phyloP scores from a whole-genome alignment of 2,888 invertebrate genomes.

The Troilus luridus region DNA sequence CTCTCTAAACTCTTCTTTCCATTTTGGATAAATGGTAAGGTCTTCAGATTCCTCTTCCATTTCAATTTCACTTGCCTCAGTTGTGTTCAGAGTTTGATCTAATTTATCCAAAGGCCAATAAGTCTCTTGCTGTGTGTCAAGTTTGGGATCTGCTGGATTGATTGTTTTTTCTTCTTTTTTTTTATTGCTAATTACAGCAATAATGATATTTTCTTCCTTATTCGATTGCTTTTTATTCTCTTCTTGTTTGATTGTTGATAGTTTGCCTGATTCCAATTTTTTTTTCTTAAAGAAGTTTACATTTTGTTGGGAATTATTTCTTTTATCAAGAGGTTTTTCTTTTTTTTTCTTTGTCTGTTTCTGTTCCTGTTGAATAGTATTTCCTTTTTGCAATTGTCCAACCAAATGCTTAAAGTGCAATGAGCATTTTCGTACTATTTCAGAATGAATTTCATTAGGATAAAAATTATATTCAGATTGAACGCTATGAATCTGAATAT shows the following conservation, averaged over 20 bases:
- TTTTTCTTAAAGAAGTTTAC: conserved; percentile 40
- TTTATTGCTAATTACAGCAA: conserved; percentile 51
- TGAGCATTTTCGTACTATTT: conserved; percentile 51
- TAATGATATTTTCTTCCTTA: conserved; percentile 35
- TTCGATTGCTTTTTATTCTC: not conserved
- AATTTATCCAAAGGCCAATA: conserved; percentile 42
- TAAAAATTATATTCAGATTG: conserved; percentile 51
- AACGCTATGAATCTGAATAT: not conserved
- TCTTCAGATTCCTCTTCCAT: conserved; percentile 39
- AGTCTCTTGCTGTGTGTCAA: not conserved
- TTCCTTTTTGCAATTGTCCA: conserved; percentile 55
- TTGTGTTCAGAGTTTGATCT: not conserved
- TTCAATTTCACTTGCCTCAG: conserved; percentile 24
- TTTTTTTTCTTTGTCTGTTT: conserved; percentile 35
- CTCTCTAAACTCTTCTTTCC: conserved; percentile 58
- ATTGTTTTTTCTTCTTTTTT: conserved; percentile 17
- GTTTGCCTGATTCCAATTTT: not conserved
- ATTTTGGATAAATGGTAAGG: conserved; percentile 47
- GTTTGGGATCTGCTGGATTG: not conserved
- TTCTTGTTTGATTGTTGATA: not conserved
- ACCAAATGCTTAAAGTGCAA: conserved; percentile 58
- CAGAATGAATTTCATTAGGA: conserved; percentile 60
- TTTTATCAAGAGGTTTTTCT: conserved; percentile 43
- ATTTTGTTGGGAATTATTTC: conserved; percentile 4
- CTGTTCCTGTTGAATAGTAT: conserved; percentile 46